These are phyloP conservation scores for Talpa occidentalis DNA, from an alignment of 2,113 vertebrate species.

Conservation along the genomic window DNA sequence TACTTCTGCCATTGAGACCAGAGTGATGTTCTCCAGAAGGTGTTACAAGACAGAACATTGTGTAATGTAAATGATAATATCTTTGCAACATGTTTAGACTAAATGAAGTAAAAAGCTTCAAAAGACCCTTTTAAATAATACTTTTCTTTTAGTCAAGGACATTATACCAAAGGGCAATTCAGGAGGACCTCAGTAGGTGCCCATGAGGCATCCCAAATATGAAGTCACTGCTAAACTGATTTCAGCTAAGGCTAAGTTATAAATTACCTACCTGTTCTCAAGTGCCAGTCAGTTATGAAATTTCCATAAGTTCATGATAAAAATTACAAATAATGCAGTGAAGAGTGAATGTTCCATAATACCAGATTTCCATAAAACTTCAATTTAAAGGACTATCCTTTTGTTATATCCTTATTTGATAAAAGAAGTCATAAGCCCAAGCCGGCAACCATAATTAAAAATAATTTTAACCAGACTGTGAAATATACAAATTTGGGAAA, in stretches of 20 bases:
- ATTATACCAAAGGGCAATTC: neutral
- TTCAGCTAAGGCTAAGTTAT: neutral
- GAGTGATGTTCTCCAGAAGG: neutral
- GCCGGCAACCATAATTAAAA: conserved; percentile 16
- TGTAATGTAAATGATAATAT: neutral
- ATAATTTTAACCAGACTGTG: neutral
- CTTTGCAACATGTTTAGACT: conserved; percentile 16
- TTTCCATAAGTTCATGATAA: neutral
- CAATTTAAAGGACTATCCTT: neutral
- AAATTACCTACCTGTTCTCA: conserved; percentile 3
- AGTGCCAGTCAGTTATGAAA: neutral
- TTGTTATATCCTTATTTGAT: conserved; percentile 6
- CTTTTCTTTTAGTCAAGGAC: neutral
- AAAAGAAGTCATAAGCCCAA: conserved; percentile 38
- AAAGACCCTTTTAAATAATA: neutral
- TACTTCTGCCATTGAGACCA: neutral
- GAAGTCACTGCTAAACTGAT: neutral
- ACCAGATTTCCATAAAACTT: neutral
- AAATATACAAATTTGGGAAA: conserved; percentile 63
- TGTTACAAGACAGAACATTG: neutral
- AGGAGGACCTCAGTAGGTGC: neutral
- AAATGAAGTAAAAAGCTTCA: conserved; percentile 22
- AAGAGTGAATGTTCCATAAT: conserved; percentile 42
- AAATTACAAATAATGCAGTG: neutral
- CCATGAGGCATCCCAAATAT: neutral